Evolutionary conservation across 1,140 invertebrate species (phyloP).

Genomic region (Drosophila ananassae): DNA sequence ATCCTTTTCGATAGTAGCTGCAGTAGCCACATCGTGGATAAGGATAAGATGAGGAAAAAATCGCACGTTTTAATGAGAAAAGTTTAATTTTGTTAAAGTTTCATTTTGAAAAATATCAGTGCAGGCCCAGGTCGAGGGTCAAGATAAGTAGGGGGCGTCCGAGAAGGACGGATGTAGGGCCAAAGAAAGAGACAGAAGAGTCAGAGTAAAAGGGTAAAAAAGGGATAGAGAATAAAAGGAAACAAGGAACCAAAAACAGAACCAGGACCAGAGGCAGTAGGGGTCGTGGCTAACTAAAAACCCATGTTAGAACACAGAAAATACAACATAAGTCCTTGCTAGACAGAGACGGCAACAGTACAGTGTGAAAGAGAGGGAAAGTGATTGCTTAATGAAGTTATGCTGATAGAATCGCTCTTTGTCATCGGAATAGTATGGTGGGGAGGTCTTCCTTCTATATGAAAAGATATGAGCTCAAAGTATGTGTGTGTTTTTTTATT

Average conservation of each 20-base stretch:
- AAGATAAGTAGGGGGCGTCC: constrained; percentile 25
- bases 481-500: neutral
- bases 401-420: constrained; percentile 77
- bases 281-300: constrained; percentile 60
- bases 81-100: constrained; percentile 84
- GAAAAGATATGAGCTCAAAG: neutral
- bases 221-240: neutral
- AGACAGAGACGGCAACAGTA: constrained; percentile 19
- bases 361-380: neutral
- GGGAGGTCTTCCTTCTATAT: too few relatives aligned
- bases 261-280: constrained; percentile 30
- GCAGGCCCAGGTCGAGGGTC: constrained; percentile 38
- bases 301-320: constrained; percentile 69
- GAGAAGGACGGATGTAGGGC: neutral
- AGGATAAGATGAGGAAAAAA: constrained; percentile 54
- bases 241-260: constrained; percentile 9
- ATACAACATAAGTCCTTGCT: constrained; percentile 43
- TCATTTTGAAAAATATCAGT: constrained; percentile 82
- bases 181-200: neutral
- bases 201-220: neutral
- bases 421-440: constrained; percentile 32
- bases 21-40: neutral
- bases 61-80: constrained; percentile 84
- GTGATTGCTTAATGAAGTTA: constrained; percentile 78
- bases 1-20: neutral